These are phyloP conservation scores for Catocala sponsa DNA, from an alignment of 2,888 invertebrate genomes.

Conservation along the genomic window DNA sequence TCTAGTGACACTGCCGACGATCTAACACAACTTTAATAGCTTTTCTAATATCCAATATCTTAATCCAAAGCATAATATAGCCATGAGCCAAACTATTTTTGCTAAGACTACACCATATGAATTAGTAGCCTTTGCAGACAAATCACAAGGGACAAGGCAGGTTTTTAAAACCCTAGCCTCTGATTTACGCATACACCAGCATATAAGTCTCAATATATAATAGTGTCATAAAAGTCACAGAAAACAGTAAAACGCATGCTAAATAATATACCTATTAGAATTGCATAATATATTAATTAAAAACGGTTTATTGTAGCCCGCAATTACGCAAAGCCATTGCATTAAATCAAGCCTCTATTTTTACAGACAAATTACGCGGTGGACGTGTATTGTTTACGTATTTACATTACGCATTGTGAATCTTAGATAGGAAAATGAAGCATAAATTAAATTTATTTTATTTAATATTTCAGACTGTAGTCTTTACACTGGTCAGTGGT, in stretches of 20 bases:
- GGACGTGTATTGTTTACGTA: constrained; percentile 21
- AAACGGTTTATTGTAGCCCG: constrained; percentile 20
- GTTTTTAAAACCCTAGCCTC: too few species aligned
- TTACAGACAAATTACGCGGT: constrained; percentile 17
- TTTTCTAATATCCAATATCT: too few species aligned
- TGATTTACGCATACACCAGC: too few species aligned
- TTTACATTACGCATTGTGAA: constrained; percentile 20
- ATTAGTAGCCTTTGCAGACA: too few species aligned
- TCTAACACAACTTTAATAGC: too few species aligned
- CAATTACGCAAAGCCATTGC: constrained; percentile 16
- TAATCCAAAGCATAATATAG: too few species aligned
- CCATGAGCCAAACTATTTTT: too few species aligned
- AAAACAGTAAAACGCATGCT: constrained; percentile 18
- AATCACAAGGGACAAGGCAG: too few species aligned
- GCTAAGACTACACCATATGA: too few species aligned
- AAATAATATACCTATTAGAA: constrained; percentile 11
- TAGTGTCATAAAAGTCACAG: constrained; percentile 24
- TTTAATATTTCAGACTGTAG: constrained; percentile 31
- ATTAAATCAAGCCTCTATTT: constrained; percentile 32
- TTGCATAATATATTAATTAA: constrained; percentile 24
- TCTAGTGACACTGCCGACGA: too few species aligned
- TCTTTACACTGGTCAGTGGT: constrained; percentile 27
- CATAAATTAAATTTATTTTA: constrained; percentile 62
- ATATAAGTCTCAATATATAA: too few species aligned
- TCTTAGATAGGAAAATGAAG: constrained; percentile 51